A percentile compares a stretch with the other conserved stretches of the same genome.
Evolutionary conservation across 2,113 vertebrate species (phyloP).

Genomic region (Micronycteris hirsuta): DNA sequence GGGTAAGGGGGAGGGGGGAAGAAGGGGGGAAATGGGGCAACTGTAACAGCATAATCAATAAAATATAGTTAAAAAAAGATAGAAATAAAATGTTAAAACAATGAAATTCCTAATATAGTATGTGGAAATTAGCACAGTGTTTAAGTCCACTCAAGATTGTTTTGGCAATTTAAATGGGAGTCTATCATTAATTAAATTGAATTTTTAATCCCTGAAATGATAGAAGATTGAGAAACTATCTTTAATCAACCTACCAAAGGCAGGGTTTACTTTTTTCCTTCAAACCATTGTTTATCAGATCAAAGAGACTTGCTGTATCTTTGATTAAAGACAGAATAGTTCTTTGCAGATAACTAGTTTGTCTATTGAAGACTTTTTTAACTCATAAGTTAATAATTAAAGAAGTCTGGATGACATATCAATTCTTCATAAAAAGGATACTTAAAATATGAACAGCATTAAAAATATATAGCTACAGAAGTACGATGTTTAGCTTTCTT

Average conservation of each 20-base stretch:
- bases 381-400: conserved; percentile 66
- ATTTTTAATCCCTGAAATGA: conserved; percentile 10
- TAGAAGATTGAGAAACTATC: not conserved
- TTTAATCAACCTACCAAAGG: conserved; percentile 47
- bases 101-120: not conserved
- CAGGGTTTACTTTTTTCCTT: not conserved
- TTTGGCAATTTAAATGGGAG: not conserved
- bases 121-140: not conserved
- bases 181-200: conserved; percentile 39
- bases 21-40: too few relatives aligned
- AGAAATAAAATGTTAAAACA: not conserved
- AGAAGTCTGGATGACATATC: conserved; percentile 47
- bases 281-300: conserved; percentile 56
- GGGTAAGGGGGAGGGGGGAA: too few relatives aligned
- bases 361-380: conserved; percentile 59
- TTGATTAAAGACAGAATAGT: conserved; percentile 64
- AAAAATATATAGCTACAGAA: conserved; percentile 39
- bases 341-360: conserved; percentile 56
- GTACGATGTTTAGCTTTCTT: not conserved
- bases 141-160: not conserved
- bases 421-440: conserved; percentile 56
- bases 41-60: too few relatives aligned
- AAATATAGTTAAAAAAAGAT: too few relatives aligned
- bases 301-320: conserved; percentile 64
- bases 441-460: conserved; percentile 42